Percentiles rank a stretch among this genome's conserved stretches.
These are phyloP conservation scores for Dendrocincla tyrannina DNA, from an alignment of 2,797 vertebrate genomes.

Conservation along the genomic window DNA sequence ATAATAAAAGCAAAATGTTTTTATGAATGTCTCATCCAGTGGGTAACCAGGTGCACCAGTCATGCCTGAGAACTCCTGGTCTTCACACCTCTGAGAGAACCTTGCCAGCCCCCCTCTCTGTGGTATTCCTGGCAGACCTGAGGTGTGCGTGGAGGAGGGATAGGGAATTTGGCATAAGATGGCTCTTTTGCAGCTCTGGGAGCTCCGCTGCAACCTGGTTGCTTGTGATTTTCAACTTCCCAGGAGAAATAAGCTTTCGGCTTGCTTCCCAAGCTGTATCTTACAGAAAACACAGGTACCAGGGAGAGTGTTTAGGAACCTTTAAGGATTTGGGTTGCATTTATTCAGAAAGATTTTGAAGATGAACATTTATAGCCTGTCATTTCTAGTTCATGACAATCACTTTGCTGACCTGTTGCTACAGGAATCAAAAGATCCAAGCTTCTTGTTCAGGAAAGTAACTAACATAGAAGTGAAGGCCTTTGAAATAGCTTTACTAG, in stretches of 20 bases:
- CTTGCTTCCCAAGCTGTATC: neutral
- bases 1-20: neutral
- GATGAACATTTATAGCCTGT: neutral
- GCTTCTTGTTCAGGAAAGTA: neutral
- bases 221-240: neutral
- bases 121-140: neutral
- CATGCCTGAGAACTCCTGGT: neutral
- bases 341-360: neutral
- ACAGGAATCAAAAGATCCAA: neutral
- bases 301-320: neutral
- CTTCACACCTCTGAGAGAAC: neutral
- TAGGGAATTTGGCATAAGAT: neutral
- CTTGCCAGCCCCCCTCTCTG: neutral
- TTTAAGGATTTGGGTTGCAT: neutral
- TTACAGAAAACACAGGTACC: neutral
- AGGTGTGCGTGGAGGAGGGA: neutral
- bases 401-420: neutral
- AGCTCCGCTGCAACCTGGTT: neutral
- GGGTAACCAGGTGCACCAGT: neutral
- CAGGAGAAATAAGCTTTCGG: rapidly evolving
- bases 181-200: neutral
- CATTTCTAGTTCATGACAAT: neutral
- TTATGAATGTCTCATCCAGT: neutral
- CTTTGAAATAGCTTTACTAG: neutral
- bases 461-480: neutral